phyloP scores from a whole-genome alignment of 2,888 invertebrate genomes.

The Drosophila infuscata region DNA sequence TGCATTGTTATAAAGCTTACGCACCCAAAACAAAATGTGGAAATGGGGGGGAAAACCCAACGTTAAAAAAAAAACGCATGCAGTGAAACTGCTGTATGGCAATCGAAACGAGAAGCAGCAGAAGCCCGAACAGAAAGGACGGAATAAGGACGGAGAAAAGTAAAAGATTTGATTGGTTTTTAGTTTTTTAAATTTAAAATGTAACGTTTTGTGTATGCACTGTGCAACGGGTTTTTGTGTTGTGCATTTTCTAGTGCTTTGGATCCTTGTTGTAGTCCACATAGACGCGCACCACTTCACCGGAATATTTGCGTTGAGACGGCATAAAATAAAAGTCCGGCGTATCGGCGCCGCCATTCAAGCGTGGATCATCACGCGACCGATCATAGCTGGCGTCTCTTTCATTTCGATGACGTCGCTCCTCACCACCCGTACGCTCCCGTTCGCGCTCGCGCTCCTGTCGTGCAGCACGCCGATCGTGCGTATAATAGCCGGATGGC shows the following conservation, averaged over 20 bases:
- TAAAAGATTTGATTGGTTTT: slow-evolving; percentile 39
- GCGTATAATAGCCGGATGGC: slow-evolving; percentile 86
- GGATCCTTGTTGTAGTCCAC: slow-evolving; percentile 92
- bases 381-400: slow-evolving; percentile 79
- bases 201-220: slow-evolving; percentile 35
- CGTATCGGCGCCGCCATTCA: slow-evolving; percentile 84
- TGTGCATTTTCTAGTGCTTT: slow-evolving; percentile 84
- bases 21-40: slow-evolving; percentile 44
- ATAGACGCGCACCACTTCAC: slow-evolving; percentile 94
- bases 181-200: slow-evolving; percentile 57
- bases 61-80: slow-evolving; percentile 29
- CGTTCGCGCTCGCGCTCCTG: slow-evolving; percentile 66
- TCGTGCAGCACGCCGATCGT: slow-evolving; percentile 85
- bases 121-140: slow-evolving; percentile 25
- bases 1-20: slow-evolving; percentile 60
- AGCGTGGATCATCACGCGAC: slow-evolving; percentile 82
- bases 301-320: slow-evolving; percentile 96
- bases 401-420: slow-evolving; percentile 81
- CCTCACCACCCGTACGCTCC: slow-evolving; percentile 51
- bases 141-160: slow-evolving; percentile 15
- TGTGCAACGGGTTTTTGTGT: slow-evolving; percentile 4
- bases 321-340: slow-evolving; percentile 98
- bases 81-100: slow-evolving; percentile 71
- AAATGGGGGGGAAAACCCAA: slow-evolving; percentile 3
- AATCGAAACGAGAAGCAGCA: slow-evolving; percentile 64